A percentile compares a stretch with the other conserved stretches of the same genome.
Evolutionary conservation across 2,888 invertebrate genomes (phyloP).

Genomic region (Sympetrum striolatum): DNA sequence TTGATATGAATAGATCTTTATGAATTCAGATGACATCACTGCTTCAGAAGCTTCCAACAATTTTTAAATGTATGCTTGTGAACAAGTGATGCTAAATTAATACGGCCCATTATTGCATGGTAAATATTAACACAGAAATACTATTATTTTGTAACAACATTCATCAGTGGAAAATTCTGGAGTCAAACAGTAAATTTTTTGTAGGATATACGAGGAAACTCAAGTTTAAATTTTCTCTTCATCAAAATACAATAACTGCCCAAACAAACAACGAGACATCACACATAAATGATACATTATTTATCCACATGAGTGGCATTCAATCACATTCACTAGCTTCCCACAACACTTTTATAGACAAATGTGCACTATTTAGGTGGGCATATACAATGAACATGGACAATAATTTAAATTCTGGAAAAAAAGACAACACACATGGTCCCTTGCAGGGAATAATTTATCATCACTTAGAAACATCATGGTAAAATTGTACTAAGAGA

Average conservation of each 20-base stretch:
- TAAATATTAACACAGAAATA: constrained; percentile 1
- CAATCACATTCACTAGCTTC: constrained; percentile 4
- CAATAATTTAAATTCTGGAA: constrained; percentile 34
- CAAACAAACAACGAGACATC: neutral
- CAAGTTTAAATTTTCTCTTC: neutral
- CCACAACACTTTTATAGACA: neutral
- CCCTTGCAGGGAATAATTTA: constrained; percentile 41
- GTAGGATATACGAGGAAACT: neutral
- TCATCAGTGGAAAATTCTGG: neutral
- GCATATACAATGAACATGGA: constrained; percentile 27
- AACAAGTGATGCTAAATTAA: constrained; percentile 11
- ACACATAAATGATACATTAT: neutral
- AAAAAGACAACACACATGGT: constrained; percentile 39
- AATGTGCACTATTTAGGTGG: constrained; percentile 27
- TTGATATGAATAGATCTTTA: constrained; percentile 34
- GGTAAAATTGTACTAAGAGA: constrained; percentile 41
- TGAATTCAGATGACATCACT: constrained; percentile 38
- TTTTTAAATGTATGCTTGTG: neutral
- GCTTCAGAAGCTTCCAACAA: neutral
- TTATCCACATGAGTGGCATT: constrained; percentile 8
- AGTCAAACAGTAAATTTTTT: neutral
- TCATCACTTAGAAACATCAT: constrained; percentile 38
- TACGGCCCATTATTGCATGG: constrained; percentile 25
- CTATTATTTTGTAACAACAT: neutral
- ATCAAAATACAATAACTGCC: neutral